Percentiles rank a stretch among this genome's conserved stretches.
Evolutionary conservation across 2,113 vertebrate species (phyloP).

Genomic region (Albula glossodonta): DNA sequence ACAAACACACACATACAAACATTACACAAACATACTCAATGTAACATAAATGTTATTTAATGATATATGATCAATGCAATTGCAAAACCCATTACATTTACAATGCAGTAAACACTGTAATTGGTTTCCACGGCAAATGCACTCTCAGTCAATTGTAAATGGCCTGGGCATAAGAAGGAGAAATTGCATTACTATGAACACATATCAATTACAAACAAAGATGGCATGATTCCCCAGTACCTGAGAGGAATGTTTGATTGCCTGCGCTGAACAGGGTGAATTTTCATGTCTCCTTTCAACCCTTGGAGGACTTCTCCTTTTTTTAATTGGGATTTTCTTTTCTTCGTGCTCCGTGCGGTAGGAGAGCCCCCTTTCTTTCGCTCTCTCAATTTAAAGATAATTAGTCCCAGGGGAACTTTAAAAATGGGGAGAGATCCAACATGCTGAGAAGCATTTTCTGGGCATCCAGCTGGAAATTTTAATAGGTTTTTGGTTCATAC

Average conservation of each 20-base stretch:
- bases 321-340: constrained; percentile 48
- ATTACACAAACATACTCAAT: background rate
- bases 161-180: background rate
- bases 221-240: background rate
- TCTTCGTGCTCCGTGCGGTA: constrained; percentile 50
- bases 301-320: constrained; percentile 23
- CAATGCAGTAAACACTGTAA: background rate
- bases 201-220: background rate
- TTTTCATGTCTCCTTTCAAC: background rate
- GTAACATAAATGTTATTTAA: background rate
- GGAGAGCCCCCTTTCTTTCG: constrained; percentile 65
- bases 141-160: background rate
- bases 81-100: background rate
- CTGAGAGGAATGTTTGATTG: background rate
- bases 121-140: background rate
- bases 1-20: background rate
- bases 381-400: constrained; percentile 54
- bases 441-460: background rate
- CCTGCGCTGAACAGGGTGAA: background rate
- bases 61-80: background rate
- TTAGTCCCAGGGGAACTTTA: constrained; percentile 57
- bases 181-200: background rate
- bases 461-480: constrained; percentile 8
- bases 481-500: background rate
- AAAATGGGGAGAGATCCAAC: constrained; percentile 2